Evolutionary conservation across 2,888 invertebrate genomes (phyloP).

Genomic region (Drosophila sordidula): DNA sequence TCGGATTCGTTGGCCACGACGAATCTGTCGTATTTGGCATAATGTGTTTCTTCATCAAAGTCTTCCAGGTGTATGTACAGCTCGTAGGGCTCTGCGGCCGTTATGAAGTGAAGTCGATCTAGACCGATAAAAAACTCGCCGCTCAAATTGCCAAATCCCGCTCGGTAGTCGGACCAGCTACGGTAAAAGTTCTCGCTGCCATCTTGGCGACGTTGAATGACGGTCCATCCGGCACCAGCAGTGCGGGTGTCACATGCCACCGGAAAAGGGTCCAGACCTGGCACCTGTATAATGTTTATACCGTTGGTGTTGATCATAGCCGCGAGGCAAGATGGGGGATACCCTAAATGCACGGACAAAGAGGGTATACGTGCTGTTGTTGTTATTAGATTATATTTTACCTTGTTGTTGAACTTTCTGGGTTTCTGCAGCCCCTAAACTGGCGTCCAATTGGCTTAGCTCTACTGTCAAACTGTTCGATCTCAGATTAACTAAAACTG

Average conservation of each 20-base stretch:
- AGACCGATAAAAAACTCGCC: constrained; percentile 90
- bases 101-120: constrained; percentile 87
- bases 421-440: not conserved
- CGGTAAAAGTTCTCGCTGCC: constrained; percentile 89
- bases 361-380: too few species aligned
- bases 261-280: constrained; percentile 68
- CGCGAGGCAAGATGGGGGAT: constrained; percentile 69
- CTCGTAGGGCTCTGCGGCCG: constrained; percentile 85
- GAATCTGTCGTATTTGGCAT: constrained; percentile 88
- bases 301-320: constrained; percentile 62
- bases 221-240: constrained; percentile 88
- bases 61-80: constrained; percentile 88
- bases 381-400: not conserved
- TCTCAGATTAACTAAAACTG: not conserved
- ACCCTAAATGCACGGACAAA: constrained; percentile 1
- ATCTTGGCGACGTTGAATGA: constrained; percentile 88
- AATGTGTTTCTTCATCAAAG: constrained; percentile 86
- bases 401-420: not conserved
- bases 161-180: constrained; percentile 88
- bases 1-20: constrained; percentile 88
- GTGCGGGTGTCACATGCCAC: constrained; percentile 56
- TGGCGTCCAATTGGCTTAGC: constrained; percentile 32
- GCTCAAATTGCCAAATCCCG: constrained; percentile 89
- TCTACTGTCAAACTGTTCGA: constrained; percentile 37
- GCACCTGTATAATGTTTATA: constrained; percentile 78